Conservation (phyloP, 1,140 invertebrate genomes). For the Bombus pascuorum region DNA sequence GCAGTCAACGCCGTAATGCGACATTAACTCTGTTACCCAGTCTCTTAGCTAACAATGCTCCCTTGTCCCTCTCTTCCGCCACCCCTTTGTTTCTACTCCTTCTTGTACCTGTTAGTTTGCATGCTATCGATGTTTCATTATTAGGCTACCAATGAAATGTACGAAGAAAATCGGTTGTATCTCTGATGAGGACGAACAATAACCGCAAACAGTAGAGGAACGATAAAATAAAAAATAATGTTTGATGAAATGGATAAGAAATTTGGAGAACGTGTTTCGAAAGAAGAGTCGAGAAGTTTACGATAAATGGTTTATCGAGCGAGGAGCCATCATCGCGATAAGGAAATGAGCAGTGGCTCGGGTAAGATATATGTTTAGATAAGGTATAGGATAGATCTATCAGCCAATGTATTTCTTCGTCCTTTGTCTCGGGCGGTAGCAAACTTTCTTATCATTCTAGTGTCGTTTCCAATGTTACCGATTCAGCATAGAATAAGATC, state of each 20-base stretch:
- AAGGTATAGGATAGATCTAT: not conserved
- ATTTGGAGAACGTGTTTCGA: too few species aligned
- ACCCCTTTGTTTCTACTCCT: constrained; percentile 57
- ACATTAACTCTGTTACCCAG: constrained; percentile 75
- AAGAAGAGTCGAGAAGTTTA: not conserved
- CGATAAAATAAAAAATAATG: too few species aligned
- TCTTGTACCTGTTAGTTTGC: not conserved
- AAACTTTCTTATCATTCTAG: not conserved
- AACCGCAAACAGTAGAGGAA: too few species aligned
- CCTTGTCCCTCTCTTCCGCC: constrained; percentile 54
- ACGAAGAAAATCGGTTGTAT: not conserved
- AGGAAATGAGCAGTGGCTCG: constrained; percentile 17
- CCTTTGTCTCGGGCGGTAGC: not conserved
- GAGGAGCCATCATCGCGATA: constrained; percentile 36
- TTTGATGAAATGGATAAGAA: too few species aligned
- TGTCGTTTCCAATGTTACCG: not conserved
- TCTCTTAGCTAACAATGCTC: constrained; percentile 60
- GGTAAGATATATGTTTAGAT: not conserved
- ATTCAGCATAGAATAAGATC: not conserved
- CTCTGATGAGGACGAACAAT: not conserved
- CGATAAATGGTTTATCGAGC: constrained; percentile 17
- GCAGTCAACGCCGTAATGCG: constrained; percentile 73
- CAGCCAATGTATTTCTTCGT: not conserved
- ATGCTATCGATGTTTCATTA: constrained; percentile 7
- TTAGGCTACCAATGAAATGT: not conserved